Conservation (phyloP, 2,888 invertebrate species). For the Pseudoips prasinana region DNA sequence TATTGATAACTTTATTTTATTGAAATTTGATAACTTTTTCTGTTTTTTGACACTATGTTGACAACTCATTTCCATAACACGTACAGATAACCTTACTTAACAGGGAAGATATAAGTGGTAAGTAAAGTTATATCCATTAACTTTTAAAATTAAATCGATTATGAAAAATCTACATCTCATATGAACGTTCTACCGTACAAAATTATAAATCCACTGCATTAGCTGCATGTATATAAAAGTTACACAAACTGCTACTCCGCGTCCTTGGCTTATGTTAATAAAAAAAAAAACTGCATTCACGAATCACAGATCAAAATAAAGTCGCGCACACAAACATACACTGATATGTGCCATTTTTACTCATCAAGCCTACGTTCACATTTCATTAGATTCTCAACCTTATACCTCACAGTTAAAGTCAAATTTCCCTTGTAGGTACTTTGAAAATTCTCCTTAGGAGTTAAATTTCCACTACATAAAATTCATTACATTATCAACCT, state of each 20-base stretch:
- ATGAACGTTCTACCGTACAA: conserved; percentile 40
- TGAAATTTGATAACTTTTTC: too few species aligned
- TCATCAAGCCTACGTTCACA: too few species aligned
- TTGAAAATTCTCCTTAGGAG: too few species aligned
- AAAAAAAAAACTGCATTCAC: conserved; percentile 59
- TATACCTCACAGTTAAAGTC: too few species aligned
- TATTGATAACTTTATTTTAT: too few species aligned
- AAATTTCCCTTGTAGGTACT: too few species aligned
- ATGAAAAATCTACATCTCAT: conserved; percentile 35
- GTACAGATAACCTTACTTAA: conserved; percentile 1
- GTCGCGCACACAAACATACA: conserved; percentile 49
- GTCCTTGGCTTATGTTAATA: conserved; percentile 33
- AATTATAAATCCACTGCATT: conserved; percentile 38
- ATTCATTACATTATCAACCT: too few species aligned
- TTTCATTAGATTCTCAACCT: too few species aligned
- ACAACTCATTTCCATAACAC: too few species aligned
- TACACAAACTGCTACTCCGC: conserved; percentile 34
- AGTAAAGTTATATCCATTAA: conserved; percentile 24
- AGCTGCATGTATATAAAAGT: conserved; percentile 49
- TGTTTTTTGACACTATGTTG: too few species aligned
- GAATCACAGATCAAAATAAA: conserved; percentile 68
- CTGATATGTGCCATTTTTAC: conserved; percentile 64
- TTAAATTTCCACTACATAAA: too few species aligned
- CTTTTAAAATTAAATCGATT: conserved; percentile 35
- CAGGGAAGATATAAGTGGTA: conserved; percentile 34